Conservation (phyloP, 2,113 vertebrate genomes). For the Pseudolaguvia tuberculata region DNA sequence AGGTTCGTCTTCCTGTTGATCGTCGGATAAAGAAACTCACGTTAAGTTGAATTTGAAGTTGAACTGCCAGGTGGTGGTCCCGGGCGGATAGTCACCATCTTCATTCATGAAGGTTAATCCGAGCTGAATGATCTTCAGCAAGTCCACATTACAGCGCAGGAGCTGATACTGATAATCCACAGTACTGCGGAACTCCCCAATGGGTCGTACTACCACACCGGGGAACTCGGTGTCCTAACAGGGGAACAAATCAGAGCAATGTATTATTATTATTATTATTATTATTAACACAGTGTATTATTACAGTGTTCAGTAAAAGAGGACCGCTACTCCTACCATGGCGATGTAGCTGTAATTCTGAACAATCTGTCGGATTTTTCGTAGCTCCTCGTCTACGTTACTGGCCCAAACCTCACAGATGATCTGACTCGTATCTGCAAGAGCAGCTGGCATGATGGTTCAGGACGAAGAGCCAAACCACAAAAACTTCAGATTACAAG, state of each 20-base stretch:
- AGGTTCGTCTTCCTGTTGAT: neutral
- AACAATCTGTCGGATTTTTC: conserved; percentile 92
- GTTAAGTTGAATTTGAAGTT: conserved; percentile 99
- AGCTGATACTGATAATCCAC: conserved; percentile 98
- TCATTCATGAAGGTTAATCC: conserved; percentile 97
- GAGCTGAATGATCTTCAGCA: conserved; percentile 96
- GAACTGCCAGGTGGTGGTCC: conserved; percentile 97
- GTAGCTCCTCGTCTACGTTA: conserved; percentile 98
- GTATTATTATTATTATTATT: no score
- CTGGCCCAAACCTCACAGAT: conserved; percentile 99
- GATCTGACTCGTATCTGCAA: conserved; percentile 94
- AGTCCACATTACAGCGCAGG: conserved; percentile 92
- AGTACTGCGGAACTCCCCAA: conserved; percentile 95
- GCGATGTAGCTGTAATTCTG: conserved; percentile 97
- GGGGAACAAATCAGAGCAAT: neutral
- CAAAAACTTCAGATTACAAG: conserved; percentile 39
- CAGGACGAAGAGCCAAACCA: conserved; percentile 52
- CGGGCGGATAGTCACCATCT: conserved; percentile 88
- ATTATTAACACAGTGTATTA: no score
- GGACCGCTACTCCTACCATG: conserved; percentile 73
- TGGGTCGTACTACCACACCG: conserved; percentile 91
- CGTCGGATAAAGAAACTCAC: conserved; percentile 65
- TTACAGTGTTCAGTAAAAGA: neutral
- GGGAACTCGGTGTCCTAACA: conserved; percentile 95
- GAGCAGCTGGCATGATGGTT: conserved; percentile 91